Conservation (phyloP, 2,797 vertebrate species). For the Parauchenoglanis punctatus region DNA sequence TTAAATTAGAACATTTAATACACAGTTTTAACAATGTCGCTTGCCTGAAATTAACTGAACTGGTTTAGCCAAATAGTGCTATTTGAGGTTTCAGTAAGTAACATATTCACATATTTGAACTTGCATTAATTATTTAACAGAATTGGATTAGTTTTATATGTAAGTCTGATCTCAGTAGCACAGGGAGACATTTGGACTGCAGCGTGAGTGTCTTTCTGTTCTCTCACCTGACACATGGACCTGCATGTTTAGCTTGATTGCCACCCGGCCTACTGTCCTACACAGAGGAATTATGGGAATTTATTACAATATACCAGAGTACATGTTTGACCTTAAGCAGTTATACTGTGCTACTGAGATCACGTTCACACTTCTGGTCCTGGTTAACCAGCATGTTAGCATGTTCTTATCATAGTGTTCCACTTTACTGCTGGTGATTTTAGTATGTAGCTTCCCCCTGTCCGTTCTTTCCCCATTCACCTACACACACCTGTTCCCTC, state of each 20-base stretch:
- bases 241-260: not conserved
- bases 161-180: not conserved
- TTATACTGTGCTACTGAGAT: not conserved
- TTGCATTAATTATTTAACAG: not conserved
- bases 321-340: not conserved
- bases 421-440: conserved; percentile 12
- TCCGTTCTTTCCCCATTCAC: conserved; percentile 56
- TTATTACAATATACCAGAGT: not conserved
- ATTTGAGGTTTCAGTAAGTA: not conserved
- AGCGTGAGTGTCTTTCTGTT: not conserved
- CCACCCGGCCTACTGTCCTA: not conserved
- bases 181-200: not conserved
- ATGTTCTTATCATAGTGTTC: conserved; percentile 7
- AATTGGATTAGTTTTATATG: not conserved
- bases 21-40: not conserved
- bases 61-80: not conserved
- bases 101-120: not conserved
- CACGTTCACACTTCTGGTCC: not conserved
- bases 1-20: not conserved
- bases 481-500: conserved; percentile 21
- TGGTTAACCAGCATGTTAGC: conserved; percentile 12
- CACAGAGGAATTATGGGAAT: not conserved
- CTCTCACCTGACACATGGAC: not conserved
- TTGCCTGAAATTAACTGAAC: not conserved
- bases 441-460: not conserved